Percentiles rank a stretch among this genome's conserved stretches.
Conservation (phyloP, 2,888 invertebrate species). For the Hypselothyrea guttata region DNA sequence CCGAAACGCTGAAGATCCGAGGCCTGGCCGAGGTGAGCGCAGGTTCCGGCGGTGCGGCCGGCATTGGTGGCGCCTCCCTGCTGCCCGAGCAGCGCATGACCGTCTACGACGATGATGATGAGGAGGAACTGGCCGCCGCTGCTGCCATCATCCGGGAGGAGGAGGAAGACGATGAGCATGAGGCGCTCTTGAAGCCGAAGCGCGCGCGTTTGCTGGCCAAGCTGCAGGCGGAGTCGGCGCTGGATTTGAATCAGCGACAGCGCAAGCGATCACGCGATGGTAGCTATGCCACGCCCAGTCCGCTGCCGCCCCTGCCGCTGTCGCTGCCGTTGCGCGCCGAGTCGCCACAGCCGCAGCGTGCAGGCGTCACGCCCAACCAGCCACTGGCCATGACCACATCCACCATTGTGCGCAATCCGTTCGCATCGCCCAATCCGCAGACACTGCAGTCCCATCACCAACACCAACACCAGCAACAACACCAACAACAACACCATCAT, state of each 20-base stretch:
- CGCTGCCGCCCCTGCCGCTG: constrained; percentile 16
- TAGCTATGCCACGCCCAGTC: constrained; percentile 68
- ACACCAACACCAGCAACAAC: constrained; percentile 10
- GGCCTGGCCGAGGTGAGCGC: constrained; percentile 91
- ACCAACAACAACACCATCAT: too few relatives aligned
- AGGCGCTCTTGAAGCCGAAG: constrained; percentile 67
- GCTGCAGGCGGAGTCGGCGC: constrained; percentile 44
- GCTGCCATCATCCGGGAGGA: constrained; percentile 67
- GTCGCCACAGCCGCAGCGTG: constrained; percentile 28
- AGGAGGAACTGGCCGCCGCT: constrained; percentile 82
- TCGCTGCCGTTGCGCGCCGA: constrained; percentile 33
- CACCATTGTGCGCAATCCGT: constrained; percentile 81
- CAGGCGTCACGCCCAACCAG: constrained; percentile 47
- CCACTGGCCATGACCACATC: constrained; percentile 77
- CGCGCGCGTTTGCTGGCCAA: constrained; percentile 65
- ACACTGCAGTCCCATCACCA: constrained; percentile 33
- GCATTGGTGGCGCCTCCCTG: constrained; percentile 81
- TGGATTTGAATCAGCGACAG: constrained; percentile 67
- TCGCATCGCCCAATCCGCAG: constrained; percentile 80
- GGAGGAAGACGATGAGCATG: constrained; percentile 85
- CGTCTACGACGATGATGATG: constrained; percentile 75
- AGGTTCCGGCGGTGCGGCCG: constrained; percentile 79
- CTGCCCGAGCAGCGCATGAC: constrained; percentile 79
- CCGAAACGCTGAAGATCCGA: constrained; percentile 92
- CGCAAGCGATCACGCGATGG: constrained; percentile 83